Percentiles rank a stretch among this genome's conserved stretches.
Conservation (phyloP, 2,888 invertebrate genomes). For the Tiphia femorata region DNA sequence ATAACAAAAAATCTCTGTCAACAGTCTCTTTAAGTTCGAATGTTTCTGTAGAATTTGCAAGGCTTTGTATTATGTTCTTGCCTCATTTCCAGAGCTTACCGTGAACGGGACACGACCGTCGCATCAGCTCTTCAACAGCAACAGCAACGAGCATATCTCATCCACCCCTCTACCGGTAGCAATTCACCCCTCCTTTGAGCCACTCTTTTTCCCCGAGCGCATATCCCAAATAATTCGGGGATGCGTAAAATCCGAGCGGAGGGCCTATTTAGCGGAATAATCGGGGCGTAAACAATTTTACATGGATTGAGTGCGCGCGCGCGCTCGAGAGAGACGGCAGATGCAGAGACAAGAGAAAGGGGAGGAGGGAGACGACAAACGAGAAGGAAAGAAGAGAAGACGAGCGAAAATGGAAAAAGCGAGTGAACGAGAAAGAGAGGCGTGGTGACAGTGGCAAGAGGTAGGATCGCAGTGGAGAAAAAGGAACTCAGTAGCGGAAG, state of each 20-base stretch:
- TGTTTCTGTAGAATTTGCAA: too few relatives aligned
- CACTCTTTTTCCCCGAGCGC: slow-evolving; percentile 17
- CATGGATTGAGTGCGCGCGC: slow-evolving; percentile 37
- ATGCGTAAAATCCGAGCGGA: slow-evolving; percentile 66
- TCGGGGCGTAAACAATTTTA: slow-evolving; percentile 61
- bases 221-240: slow-evolving; percentile 62
- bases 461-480: too few relatives aligned
- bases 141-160: too few relatives aligned
- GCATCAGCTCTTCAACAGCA: slow-evolving; percentile 3
- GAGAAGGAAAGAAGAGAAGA: slow-evolving; percentile 31
- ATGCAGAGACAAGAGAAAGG: slow-evolving; percentile 5
- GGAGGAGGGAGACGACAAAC: slow-evolving; percentile 24
- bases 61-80: too few relatives aligned
- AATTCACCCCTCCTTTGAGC: slow-evolving; percentile 6
- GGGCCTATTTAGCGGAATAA: slow-evolving; percentile 60
- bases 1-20: too few relatives aligned
- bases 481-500: too few relatives aligned
- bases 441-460: slow-evolving; percentile 31
- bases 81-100: too few relatives aligned
- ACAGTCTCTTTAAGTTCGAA: too few relatives aligned
- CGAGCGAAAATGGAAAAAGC: slow-evolving; percentile 16
- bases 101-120: too few relatives aligned
- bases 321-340: slow-evolving; percentile 39
- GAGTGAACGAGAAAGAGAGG: too few relatives aligned
- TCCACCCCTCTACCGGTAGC: not conserved